These are phyloP conservation scores for Benthosema pterotum DNA, from an alignment of 2,797 vertebrate species.

Conservation along the genomic window DNA sequence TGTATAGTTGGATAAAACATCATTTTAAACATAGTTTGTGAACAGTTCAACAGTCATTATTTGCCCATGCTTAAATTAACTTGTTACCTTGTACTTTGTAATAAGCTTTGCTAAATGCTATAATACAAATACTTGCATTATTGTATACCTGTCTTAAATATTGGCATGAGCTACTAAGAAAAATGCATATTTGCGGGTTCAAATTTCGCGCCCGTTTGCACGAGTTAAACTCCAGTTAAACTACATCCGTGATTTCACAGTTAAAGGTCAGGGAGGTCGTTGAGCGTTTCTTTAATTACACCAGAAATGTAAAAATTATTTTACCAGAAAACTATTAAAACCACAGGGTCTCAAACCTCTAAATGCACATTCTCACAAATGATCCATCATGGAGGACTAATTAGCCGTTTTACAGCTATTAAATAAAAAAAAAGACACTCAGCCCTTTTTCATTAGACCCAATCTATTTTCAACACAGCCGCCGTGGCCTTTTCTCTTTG, in stretches of 20 bases:
- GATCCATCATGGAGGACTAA: slow-evolving; percentile 69
- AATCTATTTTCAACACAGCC: slow-evolving; percentile 55
- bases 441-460: slow-evolving; percentile 58
- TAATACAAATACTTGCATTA: too few relatives aligned
- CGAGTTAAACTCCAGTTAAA: slow-evolving; percentile 19
- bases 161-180: neutral
- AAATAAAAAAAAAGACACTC: slow-evolving; percentile 62
- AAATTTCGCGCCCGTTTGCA: slow-evolving; percentile 3
- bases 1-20: too few relatives aligned
- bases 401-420: slow-evolving; percentile 72
- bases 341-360: slow-evolving; percentile 63
- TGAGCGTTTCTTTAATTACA: slow-evolving; percentile 58
- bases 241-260: slow-evolving; percentile 19
- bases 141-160: neutral
- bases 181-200: neutral
- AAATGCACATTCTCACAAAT: slow-evolving; percentile 46
- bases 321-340: slow-evolving; percentile 64
- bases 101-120: too few relatives aligned
- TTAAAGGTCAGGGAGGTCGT: slow-evolving; percentile 51
- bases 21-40: too few relatives aligned
- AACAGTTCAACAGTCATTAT: too few relatives aligned
- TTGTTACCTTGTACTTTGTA: too few relatives aligned
- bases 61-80: too few relatives aligned
- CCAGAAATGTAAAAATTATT: slow-evolving; percentile 70
- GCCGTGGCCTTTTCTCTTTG: slow-evolving; percentile 41